phyloP scores from a whole-genome alignment of 2,888 invertebrate species.

The Dolomedes plantarius region DNA sequence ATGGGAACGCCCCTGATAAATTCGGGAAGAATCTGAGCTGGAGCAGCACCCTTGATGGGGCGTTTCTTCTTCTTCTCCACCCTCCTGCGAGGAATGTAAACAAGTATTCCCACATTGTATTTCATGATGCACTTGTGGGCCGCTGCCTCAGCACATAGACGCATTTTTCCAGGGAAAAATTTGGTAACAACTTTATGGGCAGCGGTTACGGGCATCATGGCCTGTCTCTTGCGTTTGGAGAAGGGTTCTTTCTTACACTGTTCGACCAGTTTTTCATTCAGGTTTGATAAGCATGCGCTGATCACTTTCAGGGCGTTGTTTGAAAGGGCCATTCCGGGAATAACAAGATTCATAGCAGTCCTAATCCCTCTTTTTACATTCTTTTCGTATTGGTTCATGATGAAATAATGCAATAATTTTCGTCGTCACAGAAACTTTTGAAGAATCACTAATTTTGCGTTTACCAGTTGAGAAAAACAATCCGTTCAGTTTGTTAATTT shows the following conservation, averaged over 20 bases:
- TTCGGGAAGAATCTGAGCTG: too few species aligned
- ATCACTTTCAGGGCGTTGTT: neutral
- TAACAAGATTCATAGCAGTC: too few species aligned
- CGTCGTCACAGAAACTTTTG: too few species aligned
- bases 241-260: neutral
- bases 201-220: neutral
- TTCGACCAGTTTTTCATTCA: neutral
- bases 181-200: neutral
- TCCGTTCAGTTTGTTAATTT: too few species aligned
- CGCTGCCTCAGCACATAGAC: neutral
- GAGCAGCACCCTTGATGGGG: neutral
- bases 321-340: neutral
- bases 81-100: neutral
- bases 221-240: neutral
- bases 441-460: too few species aligned
- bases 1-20: neutral
- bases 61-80: neutral
- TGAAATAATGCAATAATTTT: too few species aligned
- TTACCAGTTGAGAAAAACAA: too few species aligned
- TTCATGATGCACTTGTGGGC: conserved; percentile 5
- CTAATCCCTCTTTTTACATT: too few species aligned
- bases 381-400: too few species aligned
- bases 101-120: neutral
- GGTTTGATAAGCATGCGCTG: neutral
- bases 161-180: neutral